Conservation (phyloP, 1,140 invertebrate genomes). For the Formica exsecta region DNA sequence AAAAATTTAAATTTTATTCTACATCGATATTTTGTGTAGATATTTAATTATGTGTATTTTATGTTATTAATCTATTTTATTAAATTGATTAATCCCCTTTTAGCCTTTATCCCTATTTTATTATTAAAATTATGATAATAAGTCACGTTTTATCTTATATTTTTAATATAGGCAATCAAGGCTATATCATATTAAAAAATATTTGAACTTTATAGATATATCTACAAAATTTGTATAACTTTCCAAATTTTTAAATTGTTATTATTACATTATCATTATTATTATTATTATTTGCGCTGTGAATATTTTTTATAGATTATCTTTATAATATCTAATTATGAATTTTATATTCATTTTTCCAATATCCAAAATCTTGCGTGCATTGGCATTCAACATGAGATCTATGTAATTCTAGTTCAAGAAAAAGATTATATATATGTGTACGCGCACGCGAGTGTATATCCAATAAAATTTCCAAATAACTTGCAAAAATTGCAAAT, state of each 20-base stretch:
- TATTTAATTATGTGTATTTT: neutral
- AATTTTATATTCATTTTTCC: neutral
- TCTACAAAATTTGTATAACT: neutral
- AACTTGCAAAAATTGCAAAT: neutral
- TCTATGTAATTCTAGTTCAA: too few species aligned
- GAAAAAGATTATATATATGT: neutral
- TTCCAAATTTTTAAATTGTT: neutral
- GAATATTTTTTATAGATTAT: neutral
- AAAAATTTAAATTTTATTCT: neutral
- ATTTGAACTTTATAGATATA: neutral
- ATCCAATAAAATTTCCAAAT: neutral
- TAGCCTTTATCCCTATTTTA: neutral
- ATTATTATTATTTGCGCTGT: neutral
- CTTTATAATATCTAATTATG: neutral
- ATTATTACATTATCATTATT: neutral
- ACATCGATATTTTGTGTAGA: neutral
- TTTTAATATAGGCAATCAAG: neutral
- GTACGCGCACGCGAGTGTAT: neutral
- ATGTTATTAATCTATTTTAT: constrained; percentile 17
- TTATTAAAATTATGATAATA: neutral
- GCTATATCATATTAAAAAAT: neutral
- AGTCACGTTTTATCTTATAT: neutral
- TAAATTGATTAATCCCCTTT: neutral
- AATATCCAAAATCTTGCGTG: neutral
- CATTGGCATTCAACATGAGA: neutral